Percentiles rank a stretch among this genome's conserved stretches.
Evolutionary conservation across 2,113 vertebrate genomes (phyloP).

Genomic region (Speoplatyrhinus poulsoni): DNA sequence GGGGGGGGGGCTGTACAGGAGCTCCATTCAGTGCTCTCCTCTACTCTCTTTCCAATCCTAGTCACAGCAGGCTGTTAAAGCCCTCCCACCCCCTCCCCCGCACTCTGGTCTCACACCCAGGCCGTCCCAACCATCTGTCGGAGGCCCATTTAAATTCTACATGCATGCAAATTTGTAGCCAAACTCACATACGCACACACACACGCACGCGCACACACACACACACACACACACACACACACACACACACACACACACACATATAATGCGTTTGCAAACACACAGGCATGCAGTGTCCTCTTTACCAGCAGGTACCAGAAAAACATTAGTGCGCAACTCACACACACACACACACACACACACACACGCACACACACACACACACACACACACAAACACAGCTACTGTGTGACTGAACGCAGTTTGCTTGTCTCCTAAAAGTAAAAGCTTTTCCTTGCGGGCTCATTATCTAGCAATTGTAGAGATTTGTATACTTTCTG

Average conservation of each 20-base stretch:
- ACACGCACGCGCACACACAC: neutral
- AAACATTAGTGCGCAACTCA: neutral
- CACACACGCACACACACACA: neutral
- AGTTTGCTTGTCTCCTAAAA: conserved; percentile 3
- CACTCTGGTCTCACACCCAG: conserved; percentile 42
- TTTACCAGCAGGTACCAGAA: too few species aligned
- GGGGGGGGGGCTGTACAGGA: conserved; percentile 55
- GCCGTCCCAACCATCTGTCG: conserved; percentile 38
- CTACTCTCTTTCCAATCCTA: conserved; percentile 43
- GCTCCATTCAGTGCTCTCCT: conserved; percentile 64
- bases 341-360: neutral
- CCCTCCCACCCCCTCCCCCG: conserved; percentile 50
- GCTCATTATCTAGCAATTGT: conserved; percentile 17
- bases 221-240: conserved; percentile 5
- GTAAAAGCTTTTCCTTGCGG: conserved; percentile 19
- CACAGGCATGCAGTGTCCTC: neutral
- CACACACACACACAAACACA: neutral
- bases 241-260: neutral
- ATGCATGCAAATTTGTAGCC: conserved; percentile 12
- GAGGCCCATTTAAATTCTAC: conserved; percentile 41
- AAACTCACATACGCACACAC: neutral
- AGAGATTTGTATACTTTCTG: conserved; percentile 3
- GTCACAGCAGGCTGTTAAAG: conserved; percentile 57
- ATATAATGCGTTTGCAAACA: neutral
- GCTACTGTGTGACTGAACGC: conserved; percentile 27